phyloP scores from a whole-genome alignment of 2,888 invertebrate species.

The Heliothis peltigera region DNA sequence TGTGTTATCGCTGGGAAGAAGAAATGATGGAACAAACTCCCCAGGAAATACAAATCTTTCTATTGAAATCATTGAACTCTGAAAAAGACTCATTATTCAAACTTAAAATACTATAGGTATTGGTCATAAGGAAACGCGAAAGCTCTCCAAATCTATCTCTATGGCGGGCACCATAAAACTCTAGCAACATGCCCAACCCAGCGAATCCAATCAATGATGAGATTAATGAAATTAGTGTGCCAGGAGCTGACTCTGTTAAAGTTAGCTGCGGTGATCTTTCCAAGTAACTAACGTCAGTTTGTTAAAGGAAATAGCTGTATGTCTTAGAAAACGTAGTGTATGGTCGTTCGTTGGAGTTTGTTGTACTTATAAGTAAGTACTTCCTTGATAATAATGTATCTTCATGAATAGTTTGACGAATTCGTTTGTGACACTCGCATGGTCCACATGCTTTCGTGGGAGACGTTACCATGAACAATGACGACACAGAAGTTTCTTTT shows the following conservation, averaged over 20 bases:
- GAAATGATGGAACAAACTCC: too few relatives aligned
- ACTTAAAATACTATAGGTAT: constrained; percentile 30
- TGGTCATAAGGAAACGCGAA: constrained; percentile 39
- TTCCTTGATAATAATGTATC: too few relatives aligned
- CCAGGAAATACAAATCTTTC: too few relatives aligned
- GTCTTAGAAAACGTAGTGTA: constrained; percentile 16
- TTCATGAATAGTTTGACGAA: too few relatives aligned
- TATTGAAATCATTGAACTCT: neutral
- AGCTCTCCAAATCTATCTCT: too few relatives aligned
- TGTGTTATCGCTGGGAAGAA: too few relatives aligned
- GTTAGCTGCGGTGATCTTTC: constrained; percentile 67
- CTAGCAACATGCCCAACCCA: constrained; percentile 52
- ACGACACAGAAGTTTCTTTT: too few relatives aligned
- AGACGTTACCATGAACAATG: too few relatives aligned
- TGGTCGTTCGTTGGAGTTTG: neutral
- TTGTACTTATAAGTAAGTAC: too few relatives aligned
- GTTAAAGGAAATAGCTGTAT: constrained; percentile 22
- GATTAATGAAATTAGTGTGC: constrained; percentile 81
- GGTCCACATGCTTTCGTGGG: too few relatives aligned
- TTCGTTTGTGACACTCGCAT: too few relatives aligned
- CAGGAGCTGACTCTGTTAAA: constrained; percentile 63
- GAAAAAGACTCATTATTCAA: neutral
- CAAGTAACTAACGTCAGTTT: constrained; percentile 55
- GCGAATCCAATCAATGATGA: constrained; percentile 75
- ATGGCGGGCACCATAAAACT: constrained; percentile 49